These are phyloP conservation scores for Triplophysa rosa DNA, from an alignment of 2,113 vertebrate genomes.

Conservation along the genomic window DNA sequence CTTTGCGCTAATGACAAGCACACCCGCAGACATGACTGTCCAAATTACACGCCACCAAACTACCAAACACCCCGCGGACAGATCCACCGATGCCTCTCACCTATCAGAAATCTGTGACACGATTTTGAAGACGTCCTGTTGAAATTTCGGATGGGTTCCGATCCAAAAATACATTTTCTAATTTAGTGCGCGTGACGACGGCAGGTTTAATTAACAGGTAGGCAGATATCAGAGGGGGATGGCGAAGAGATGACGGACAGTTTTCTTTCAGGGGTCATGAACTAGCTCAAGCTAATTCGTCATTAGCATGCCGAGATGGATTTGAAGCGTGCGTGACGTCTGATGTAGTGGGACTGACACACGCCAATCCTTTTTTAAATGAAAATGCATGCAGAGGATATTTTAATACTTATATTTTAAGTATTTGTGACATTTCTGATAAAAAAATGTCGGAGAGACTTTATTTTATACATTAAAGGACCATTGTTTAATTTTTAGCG, in stretches of 20 bases:
- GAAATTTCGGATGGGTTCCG: neutral
- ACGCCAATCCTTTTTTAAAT: constrained; percentile 64
- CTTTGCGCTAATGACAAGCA: constrained; percentile 34
- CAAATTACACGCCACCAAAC: constrained; percentile 29
- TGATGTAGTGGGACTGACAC: constrained; percentile 17
- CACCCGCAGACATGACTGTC: constrained; percentile 4
- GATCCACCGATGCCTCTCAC: neutral
- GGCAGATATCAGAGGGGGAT: neutral
- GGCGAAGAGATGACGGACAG: constrained; percentile 31
- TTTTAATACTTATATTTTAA: too few species aligned
- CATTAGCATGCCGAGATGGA: constrained; percentile 23
- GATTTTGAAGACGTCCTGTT: neutral
- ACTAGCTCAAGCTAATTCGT: constrained; percentile 4
- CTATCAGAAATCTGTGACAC: neutral
- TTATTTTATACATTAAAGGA: too few species aligned
- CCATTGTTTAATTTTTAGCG: too few species aligned
- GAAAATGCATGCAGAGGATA: neutral
- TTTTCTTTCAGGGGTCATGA: neutral
- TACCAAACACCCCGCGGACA: constrained; percentile 5
- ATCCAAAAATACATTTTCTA: constrained; percentile 14
- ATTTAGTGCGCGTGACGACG: neutral
- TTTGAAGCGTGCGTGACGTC: neutral
- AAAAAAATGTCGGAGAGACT: too few species aligned
- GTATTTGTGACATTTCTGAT: too few species aligned
- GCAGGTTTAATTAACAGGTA: constrained; percentile 16